phyloP scores from a whole-genome alignment of 2,888 invertebrate species.

The Eudasyphora cyanicolor region DNA sequence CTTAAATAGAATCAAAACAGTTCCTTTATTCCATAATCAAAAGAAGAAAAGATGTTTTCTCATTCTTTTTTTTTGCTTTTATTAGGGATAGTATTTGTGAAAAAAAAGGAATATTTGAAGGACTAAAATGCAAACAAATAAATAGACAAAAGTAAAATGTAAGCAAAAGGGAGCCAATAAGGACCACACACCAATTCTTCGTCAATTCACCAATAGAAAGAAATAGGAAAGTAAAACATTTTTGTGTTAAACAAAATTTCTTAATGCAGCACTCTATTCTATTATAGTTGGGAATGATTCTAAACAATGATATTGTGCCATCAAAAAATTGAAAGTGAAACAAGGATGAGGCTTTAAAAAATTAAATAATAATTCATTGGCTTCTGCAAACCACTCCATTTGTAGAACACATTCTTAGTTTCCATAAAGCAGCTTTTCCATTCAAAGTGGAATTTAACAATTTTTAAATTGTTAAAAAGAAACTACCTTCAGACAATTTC shows the following conservation, averaged over 20 bases:
- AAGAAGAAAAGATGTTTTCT: neutral
- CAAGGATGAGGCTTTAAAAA: neutral
- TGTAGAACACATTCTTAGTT: too few species aligned
- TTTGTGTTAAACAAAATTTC: neutral
- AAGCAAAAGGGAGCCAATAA: neutral
- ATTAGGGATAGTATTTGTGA: constrained; percentile 2
- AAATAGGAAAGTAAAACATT: neutral
- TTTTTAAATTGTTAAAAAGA: too few species aligned
- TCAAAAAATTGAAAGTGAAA: neutral
- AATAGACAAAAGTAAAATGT: neutral
- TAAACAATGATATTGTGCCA: constrained; percentile 10
- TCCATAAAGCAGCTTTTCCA: too few species aligned
- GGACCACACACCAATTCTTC: constrained; percentile 13
- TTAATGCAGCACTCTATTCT: neutral
- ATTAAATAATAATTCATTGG: too few species aligned
- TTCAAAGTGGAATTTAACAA: too few species aligned
- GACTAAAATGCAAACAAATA: constrained; percentile 26
- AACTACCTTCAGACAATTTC: too few species aligned
- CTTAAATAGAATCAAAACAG: constrained; percentile 48
- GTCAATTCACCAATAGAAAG: constrained; percentile 3
- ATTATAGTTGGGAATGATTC: neutral
- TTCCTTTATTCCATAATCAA: neutral
- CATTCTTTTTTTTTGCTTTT: neutral
- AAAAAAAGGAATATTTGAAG: neutral
- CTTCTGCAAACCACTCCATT: too few species aligned